These are phyloP conservation scores for Philypnodon macrostomus DNA, from an alignment of 2,797 vertebrate species.

Conservation along the genomic window DNA sequence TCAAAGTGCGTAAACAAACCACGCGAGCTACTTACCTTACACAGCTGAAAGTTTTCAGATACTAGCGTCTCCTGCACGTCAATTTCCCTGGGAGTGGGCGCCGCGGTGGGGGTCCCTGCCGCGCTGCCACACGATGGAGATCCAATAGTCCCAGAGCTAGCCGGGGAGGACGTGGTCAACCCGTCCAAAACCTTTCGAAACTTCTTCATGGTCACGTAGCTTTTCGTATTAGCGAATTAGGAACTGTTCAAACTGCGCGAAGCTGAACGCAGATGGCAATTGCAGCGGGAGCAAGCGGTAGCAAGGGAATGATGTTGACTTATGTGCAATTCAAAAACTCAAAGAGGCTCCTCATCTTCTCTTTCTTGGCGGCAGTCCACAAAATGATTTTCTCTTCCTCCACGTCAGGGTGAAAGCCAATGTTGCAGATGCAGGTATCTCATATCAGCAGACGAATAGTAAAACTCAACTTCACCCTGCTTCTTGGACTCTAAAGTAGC, in stretches of 20 bases:
- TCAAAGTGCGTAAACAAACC: not conserved
- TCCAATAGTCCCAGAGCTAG: slow-evolving; percentile 71
- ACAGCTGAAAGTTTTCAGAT: slow-evolving; percentile 94
- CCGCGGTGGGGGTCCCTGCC: slow-evolving; percentile 79
- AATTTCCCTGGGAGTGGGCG: slow-evolving; percentile 81
- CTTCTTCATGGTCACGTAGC: slow-evolving; percentile 87
- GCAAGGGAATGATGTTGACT: slow-evolving; percentile 23
- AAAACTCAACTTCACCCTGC: slow-evolving; percentile 71
- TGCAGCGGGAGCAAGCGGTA: slow-evolving; percentile 15
- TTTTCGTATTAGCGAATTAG: not conserved
- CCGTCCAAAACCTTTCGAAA: slow-evolving; percentile 98
- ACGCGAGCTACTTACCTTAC: slow-evolving; percentile 83
- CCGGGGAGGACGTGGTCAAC: slow-evolving; percentile 90
- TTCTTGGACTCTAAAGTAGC: slow-evolving; percentile 37
- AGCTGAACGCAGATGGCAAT: not conserved
- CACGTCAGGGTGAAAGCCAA: slow-evolving; percentile 25
- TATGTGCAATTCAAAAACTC: slow-evolving; percentile 74
- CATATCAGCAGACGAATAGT: slow-evolving; percentile 41
- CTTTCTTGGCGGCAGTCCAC: slow-evolving; percentile 35
- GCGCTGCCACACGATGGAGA: slow-evolving; percentile 81
- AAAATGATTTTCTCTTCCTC: slow-evolving; percentile 24
- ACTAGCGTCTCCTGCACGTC: slow-evolving; percentile 91
- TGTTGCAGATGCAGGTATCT: slow-evolving; percentile 49
- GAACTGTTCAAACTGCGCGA: not conserved
- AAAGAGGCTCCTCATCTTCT: slow-evolving; percentile 63